A percentile compares a stretch with the other conserved stretches of the same genome.
Evolutionary conservation across 2,797 vertebrate species (phyloP).

Genomic region (Calcarius lapponicus): DNA sequence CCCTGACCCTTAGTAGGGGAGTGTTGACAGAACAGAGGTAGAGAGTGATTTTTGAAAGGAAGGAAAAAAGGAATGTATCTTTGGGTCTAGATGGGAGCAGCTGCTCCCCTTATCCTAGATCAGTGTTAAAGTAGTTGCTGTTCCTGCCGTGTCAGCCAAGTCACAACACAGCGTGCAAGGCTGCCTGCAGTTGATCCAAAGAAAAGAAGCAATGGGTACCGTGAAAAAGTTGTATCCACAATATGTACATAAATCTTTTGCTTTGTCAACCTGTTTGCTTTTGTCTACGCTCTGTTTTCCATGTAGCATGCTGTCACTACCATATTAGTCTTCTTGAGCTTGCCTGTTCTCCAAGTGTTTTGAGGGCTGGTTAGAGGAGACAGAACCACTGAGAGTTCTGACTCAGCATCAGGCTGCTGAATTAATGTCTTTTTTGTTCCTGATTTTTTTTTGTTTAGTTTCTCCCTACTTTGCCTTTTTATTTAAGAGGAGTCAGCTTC

Average conservation of each 20-base stretch:
- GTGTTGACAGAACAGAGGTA: slow-evolving; percentile 71
- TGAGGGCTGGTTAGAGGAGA: not conserved
- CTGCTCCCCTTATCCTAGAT: slow-evolving; percentile 48
- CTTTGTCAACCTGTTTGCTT: slow-evolving; percentile 73
- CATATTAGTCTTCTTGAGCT: not conserved
- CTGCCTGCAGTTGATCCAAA: slow-evolving; percentile 9
- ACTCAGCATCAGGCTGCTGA: not conserved
- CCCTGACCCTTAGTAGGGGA: slow-evolving; percentile 45
- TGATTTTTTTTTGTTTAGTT: not conserved
- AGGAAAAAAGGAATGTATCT: slow-evolving; percentile 25
- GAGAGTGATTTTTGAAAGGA: slow-evolving; percentile 45
- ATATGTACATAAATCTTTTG: slow-evolving; percentile 61
- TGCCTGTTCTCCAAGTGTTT: not conserved
- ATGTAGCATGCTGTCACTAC: slow-evolving; percentile 64
- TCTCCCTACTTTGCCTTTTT: not conserved
- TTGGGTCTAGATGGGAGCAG: slow-evolving; percentile 37
- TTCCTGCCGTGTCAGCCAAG: slow-evolving; percentile 33
- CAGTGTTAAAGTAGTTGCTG: slow-evolving; percentile 57
- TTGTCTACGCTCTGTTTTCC: slow-evolving; percentile 73
- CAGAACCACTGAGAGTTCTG: not conserved
- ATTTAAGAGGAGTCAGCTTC: not conserved
- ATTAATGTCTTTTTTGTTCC: not conserved
- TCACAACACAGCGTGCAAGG: slow-evolving; percentile 10
- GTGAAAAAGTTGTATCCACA: not conserved
- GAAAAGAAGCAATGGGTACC: not conserved